Conservation (phyloP, 2,797 vertebrate species). For the Hephaestus fuliginosus region DNA sequence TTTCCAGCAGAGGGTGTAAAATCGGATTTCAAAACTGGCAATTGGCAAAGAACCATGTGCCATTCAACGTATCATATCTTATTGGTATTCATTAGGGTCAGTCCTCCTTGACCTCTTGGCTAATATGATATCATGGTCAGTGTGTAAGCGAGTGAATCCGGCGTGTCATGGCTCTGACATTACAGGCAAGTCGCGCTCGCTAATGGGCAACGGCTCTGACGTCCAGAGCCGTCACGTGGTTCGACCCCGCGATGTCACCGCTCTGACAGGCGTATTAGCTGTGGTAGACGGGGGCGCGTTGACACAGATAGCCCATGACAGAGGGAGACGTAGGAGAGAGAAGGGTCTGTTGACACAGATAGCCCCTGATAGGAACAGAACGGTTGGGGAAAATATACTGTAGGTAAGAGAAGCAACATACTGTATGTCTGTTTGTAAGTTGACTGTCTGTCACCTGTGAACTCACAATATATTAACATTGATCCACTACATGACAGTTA, state of each 20-base stretch:
- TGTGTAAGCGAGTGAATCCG: constrained; percentile 75
- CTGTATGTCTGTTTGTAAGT: constrained; percentile 16
- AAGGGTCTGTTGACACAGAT: constrained; percentile 60
- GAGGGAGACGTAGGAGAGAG: constrained; percentile 54
- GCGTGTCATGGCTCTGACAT: constrained; percentile 71
- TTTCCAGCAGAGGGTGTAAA: constrained; percentile 25
- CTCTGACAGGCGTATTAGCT: constrained; percentile 80
- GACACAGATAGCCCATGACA: constrained; percentile 77
- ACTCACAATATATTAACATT: neutral
- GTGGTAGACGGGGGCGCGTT: constrained; percentile 47
- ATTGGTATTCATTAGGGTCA: constrained; percentile 68
- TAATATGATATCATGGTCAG: constrained; percentile 76
- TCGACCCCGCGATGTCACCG: constrained; percentile 62
- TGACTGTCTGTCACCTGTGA: constrained; percentile 7
- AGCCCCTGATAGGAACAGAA: constrained; percentile 59
- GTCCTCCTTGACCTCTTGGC: constrained; percentile 61
- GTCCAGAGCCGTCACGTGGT: constrained; percentile 68
- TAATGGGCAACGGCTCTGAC: constrained; percentile 70
- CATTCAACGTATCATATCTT: constrained; percentile 19
- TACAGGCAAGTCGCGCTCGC: constrained; percentile 71
- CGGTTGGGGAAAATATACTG: neutral
- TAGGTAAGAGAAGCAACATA: constrained; percentile 18
- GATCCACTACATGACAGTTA: neutral
- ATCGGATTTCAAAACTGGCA: constrained; percentile 37
- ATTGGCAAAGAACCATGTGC: constrained; percentile 27